Evolutionary conservation across 2,113 vertebrate species (phyloP).

Genomic region (Atherinomorus stipes): DNA sequence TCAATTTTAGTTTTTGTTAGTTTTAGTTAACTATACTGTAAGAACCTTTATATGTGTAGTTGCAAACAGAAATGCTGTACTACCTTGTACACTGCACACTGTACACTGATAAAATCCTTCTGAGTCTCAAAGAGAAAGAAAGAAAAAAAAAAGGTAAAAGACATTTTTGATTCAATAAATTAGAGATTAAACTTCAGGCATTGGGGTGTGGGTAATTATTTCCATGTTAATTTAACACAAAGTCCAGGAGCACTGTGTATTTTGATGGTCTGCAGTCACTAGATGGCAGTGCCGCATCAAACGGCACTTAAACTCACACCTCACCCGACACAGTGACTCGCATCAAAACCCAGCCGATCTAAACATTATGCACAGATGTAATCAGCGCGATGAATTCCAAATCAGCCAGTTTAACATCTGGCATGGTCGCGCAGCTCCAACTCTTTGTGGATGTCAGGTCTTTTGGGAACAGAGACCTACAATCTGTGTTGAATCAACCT

Average conservation of each 20-base stretch:
- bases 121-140: too few relatives aligned
- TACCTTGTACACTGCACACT: too few relatives aligned
- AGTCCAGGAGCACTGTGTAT: background rate
- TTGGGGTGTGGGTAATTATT: background rate
- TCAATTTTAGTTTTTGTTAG: too few relatives aligned
- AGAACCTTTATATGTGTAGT: too few relatives aligned
- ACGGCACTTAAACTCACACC: background rate
- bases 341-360: background rate
- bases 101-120: too few relatives aligned
- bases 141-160: background rate
- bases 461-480: background rate
- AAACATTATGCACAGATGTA: slow-evolving; percentile 6
- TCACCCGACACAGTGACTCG: slow-evolving; percentile 4
- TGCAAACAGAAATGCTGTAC: too few relatives aligned
- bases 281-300: slow-evolving; percentile 59
- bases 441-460: slow-evolving; percentile 2
- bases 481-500: slow-evolving; percentile 3
- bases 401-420: slow-evolving; percentile 13
- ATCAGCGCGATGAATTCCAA: background rate
- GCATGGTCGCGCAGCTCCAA: background rate
- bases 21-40: too few relatives aligned
- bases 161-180: background rate
- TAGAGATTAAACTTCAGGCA: background rate
- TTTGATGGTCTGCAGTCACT: slow-evolving; percentile 20
- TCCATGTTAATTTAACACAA: background rate